Percentiles rank a stretch among this genome's conserved stretches.
phyloP scores from a whole-genome alignment of 2,797 vertebrate genomes.

The Enteromius fasciolatus region DNA sequence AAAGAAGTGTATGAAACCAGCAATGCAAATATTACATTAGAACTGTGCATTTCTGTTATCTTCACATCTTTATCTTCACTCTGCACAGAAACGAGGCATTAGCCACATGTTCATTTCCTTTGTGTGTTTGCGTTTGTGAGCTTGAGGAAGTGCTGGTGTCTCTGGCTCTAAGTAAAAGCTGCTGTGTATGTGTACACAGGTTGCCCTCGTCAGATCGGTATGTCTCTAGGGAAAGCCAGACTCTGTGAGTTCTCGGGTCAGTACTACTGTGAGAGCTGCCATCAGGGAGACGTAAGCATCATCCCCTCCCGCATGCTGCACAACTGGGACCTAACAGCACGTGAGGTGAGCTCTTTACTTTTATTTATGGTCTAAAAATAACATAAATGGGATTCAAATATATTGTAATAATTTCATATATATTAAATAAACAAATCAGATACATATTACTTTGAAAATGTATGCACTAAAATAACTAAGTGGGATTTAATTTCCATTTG shows the following conservation, averaged over 20 bases:
- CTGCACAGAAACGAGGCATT: not conserved
- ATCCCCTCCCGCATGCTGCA: slow-evolving; percentile 95
- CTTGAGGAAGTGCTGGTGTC: not conserved
- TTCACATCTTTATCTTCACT: not conserved
- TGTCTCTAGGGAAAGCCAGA: slow-evolving; percentile 83
- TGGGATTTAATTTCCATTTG: too few species aligned
- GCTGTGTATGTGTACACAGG: slow-evolving; percentile 70
- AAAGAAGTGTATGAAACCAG: not conserved
- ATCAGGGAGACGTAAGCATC: slow-evolving; percentile 81
- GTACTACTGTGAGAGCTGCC: slow-evolving; percentile 92
- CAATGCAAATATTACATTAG: not conserved
- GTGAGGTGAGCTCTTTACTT: slow-evolving; percentile 76
- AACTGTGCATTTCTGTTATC: not conserved
- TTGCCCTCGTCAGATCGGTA: slow-evolving; percentile 88
- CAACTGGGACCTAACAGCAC: slow-evolving; percentile 90
- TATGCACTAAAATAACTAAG: too few species aligned
- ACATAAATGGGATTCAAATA: not conserved
- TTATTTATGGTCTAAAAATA: not conserved
- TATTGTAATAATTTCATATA: not conserved
- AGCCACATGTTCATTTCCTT: not conserved
- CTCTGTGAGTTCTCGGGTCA: slow-evolving; percentile 89
- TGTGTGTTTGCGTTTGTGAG: not conserved
- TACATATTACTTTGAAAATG: not conserved
- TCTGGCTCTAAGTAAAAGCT: not conserved
- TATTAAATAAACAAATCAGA: not conserved